Conservation (phyloP, 2,113 vertebrate species). For the Astur gentilis region DNA sequence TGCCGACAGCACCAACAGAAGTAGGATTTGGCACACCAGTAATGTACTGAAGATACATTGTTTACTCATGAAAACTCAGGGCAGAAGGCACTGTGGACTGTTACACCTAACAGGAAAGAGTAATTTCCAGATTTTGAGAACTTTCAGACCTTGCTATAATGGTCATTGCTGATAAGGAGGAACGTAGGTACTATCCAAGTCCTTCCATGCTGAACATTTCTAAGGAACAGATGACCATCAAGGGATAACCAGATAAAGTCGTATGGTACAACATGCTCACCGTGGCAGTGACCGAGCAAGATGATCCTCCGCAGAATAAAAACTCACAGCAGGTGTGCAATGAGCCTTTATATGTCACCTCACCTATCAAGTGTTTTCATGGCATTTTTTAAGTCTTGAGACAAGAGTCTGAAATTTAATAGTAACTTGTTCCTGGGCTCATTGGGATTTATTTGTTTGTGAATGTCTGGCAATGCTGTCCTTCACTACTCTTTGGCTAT, state of each 20-base stretch:
- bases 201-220: neutral
- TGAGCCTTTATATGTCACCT: constrained; percentile 36
- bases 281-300: neutral
- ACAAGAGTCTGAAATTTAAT: neutral
- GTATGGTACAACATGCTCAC: neutral
- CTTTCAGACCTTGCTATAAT: neutral
- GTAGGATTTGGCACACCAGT: neutral
- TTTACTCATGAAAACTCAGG: neutral
- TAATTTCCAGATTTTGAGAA: neutral
- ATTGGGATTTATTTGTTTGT: constrained; percentile 54
- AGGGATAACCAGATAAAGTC: neutral
- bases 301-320: neutral
- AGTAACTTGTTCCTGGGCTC: constrained; percentile 30
- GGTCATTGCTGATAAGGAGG: neutral
- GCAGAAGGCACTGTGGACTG: neutral
- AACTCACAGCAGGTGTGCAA: constrained; percentile 16
- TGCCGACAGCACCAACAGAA: neutral
- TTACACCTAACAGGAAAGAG: neutral
- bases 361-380: neutral
- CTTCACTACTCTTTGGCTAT: neutral
- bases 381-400: neutral
- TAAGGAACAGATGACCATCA: neutral
- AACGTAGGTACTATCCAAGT: neutral
- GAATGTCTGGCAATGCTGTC: neutral
- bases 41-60: neutral